Evolutionary conservation across 2,888 invertebrate genomes (phyloP), one percentile per base, ranked within the genome.

Genomic region (Stegana nigrithorax): DNA sequence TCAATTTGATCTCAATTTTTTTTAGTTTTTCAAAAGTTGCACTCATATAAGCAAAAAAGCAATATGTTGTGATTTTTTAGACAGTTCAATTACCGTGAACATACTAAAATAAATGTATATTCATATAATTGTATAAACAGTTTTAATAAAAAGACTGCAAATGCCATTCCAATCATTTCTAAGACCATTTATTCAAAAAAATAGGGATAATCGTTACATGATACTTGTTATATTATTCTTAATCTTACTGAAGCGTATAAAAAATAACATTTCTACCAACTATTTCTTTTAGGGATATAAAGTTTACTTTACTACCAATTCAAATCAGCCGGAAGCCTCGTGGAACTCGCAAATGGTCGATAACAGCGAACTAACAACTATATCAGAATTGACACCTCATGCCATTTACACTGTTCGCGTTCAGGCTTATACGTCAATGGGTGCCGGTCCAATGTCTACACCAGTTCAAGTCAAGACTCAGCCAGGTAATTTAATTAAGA

Each of bases 401-500:
- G 93, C 93, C 17, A 96, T 97, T 70, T 98, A 98, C 87, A 96
- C 97, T 55, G 95, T 98, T 78, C 89, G 94, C 62, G 97, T 97
- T 4, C 96, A 96, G 83, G 96, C 96, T 1, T 93, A 93, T 85
- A 97, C 97, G 6, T 94, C 93, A 14, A 95, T 97, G 67, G 98
- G 98, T 0, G 95, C 95, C 44, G 97, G 98, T 53, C 98, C 98
- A 0, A 89, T 96, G 72, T 97, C 97, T 71, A 90, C 93, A 3
- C 95, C 97, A n/a, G 95, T 97, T n/a, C 96, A 96, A 86, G 97
- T 98, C 77, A 96, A 97, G 88, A 98, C 97, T 26, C 96, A 96
- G 82, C 97, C 96, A 91, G 98, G 93, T 93, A 86, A 82, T 85
- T 77, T 17, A n/a, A n/a, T n/a, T n/a, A n/a, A 29, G 26, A 7